Conservation (phyloP, 2,113 vertebrate species). For the Ancistrus triradiatus region DNA sequence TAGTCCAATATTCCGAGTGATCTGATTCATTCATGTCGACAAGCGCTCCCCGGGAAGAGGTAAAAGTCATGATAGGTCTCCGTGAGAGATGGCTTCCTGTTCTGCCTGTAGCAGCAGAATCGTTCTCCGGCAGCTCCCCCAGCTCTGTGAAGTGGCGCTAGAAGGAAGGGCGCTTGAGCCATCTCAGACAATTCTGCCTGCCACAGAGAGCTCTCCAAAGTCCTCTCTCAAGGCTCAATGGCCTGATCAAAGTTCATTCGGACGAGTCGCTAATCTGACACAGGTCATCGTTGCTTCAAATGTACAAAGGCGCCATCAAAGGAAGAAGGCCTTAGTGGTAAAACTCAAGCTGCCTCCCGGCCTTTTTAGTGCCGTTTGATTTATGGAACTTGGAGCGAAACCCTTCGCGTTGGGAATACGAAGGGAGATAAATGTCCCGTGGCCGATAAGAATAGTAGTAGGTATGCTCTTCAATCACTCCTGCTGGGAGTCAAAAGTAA, state of each 20-base stretch:
- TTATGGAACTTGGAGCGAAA: constrained; percentile 57
- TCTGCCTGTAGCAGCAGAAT: constrained; percentile 21
- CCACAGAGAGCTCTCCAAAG: constrained; percentile 5
- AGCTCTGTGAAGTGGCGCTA: too few species aligned
- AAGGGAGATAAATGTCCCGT: constrained; percentile 44
- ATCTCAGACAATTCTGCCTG: constrained; percentile 4
- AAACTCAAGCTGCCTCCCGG: constrained; percentile 43
- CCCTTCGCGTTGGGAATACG: constrained; percentile 47
- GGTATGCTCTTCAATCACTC: constrained; percentile 42
- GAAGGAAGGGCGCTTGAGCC: too few species aligned
- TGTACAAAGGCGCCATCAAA: constrained; percentile 49
- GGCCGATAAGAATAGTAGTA: constrained; percentile 40
- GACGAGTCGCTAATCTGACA: constrained; percentile 44
- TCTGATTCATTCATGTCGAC: constrained; percentile 10
- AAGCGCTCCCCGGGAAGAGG: constrained; percentile 1
- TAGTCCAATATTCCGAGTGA: constrained; percentile 5
- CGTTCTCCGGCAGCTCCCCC: too few species aligned
- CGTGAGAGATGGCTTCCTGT: constrained; percentile 6
- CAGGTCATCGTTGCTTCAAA: constrained; percentile 46
- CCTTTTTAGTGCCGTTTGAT: constrained; percentile 52
- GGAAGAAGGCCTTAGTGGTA: constrained; percentile 29
- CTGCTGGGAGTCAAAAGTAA: constrained; percentile 22
- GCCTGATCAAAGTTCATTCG: constrained; percentile 47
- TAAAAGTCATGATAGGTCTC: constrained; percentile 21
- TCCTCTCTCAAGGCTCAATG: constrained; percentile 8